Percentiles rank a stretch among this genome's conserved stretches.
These are phyloP conservation scores for Galerucella pusilla DNA, from an alignment of 2,888 invertebrate genomes.

Conservation along the genomic window DNA sequence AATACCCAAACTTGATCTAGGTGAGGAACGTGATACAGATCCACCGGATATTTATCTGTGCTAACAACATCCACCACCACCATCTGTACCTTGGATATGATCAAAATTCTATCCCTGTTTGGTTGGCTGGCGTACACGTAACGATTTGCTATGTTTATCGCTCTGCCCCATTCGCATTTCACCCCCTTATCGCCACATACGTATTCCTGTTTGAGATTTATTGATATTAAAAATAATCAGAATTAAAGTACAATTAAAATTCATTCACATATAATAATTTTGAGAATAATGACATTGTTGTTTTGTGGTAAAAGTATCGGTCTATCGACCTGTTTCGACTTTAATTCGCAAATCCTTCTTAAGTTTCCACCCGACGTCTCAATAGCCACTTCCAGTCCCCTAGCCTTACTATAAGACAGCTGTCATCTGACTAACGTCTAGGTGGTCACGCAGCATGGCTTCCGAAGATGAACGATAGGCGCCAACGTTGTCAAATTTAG, in stretches of 20 bases:
- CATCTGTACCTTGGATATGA: constrained; percentile 79
- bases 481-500: too few relatives aligned
- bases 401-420: too few relatives aligned
- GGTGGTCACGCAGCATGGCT: too few relatives aligned
- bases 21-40: constrained; percentile 76
- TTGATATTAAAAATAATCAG: not conserved
- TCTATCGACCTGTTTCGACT: too few relatives aligned
- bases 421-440: too few relatives aligned
- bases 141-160: constrained; percentile 76
- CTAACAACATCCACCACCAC: constrained; percentile 78
- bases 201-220: constrained; percentile 67
- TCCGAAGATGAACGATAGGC: too few relatives aligned
- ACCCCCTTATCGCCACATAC: constrained; percentile 77
- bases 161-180: constrained; percentile 78
- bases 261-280: too few relatives aligned
- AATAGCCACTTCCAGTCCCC: too few relatives aligned
- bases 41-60: constrained; percentile 78
- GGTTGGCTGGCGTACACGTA: constrained; percentile 82
- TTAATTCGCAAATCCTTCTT: too few relatives aligned
- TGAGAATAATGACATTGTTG: too few relatives aligned
- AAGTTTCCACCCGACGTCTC: too few relatives aligned
- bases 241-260: not conserved
- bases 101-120: constrained; percentile 74
- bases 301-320: too few relatives aligned
- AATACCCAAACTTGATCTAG: constrained; percentile 81